Percentiles rank a stretch among this genome's conserved stretches.
These are phyloP conservation scores for Drosophila colorata DNA, from an alignment of 2,888 invertebrate genomes.

Conservation along the genomic window DNA sequence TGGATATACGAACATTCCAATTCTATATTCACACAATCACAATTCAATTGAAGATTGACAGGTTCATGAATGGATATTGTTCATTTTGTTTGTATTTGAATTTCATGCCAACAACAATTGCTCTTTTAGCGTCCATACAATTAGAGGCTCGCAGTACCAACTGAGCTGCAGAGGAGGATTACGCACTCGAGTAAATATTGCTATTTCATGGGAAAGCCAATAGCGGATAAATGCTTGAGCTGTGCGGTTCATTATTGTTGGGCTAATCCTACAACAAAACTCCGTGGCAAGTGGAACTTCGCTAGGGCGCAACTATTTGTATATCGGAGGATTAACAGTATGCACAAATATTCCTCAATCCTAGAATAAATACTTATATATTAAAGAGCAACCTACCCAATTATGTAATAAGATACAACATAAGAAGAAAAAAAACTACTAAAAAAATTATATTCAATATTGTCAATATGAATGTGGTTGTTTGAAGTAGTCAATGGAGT, in stretches of 20 bases:
- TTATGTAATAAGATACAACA: slow-evolving; percentile 3
- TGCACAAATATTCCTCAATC: slow-evolving; percentile 15
- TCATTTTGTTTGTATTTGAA: slow-evolving; percentile 73
- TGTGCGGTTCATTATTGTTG: slow-evolving; percentile 69
- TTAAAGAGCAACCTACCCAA: neutral
- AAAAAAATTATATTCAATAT: no score
- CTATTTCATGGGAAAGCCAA: slow-evolving; percentile 74
- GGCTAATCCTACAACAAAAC: slow-evolving; percentile 67
- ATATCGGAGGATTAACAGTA: slow-evolving; percentile 14
- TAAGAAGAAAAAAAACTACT: no score
- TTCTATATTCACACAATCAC: slow-evolving; percentile 67
- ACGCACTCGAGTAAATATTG: slow-evolving; percentile 69
- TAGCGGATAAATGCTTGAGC: slow-evolving; percentile 43
- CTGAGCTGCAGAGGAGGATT: slow-evolving; percentile 53
- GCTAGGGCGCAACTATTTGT: slow-evolving; percentile 12
- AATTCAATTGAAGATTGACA: slow-evolving; percentile 78
- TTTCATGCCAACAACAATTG: slow-evolving; percentile 69
- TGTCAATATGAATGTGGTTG: no score
- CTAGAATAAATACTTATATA: neutral
- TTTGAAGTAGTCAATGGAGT: no score
- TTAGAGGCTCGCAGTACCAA: slow-evolving; percentile 31
- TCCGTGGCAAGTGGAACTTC: slow-evolving; percentile 54
- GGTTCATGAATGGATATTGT: slow-evolving; percentile 77
- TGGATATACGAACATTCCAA: slow-evolving; percentile 44
- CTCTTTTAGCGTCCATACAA: slow-evolving; percentile 68